Percentiles rank a stretch among this genome's conserved stretches.
phyloP scores from a whole-genome alignment of 2,113 vertebrate species.

The Petroica traversi region DNA sequence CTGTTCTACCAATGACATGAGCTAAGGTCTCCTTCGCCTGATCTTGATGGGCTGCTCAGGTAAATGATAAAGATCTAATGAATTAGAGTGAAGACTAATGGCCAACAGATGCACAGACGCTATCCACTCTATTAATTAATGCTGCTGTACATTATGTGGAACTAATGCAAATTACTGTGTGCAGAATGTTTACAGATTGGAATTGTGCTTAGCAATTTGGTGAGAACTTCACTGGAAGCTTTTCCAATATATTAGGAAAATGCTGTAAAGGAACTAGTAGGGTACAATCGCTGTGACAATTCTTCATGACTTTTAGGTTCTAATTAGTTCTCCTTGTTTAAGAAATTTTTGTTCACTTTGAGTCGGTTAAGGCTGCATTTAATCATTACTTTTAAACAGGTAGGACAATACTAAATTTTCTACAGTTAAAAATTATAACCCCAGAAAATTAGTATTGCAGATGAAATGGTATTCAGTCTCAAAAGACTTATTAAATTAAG shows the following conservation, averaged over 20 bases:
- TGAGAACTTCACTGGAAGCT: not conserved
- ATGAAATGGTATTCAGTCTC: slow-evolving; percentile 2
- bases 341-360: not conserved
- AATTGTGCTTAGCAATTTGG: not conserved
- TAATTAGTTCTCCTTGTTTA: not conserved
- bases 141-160: slow-evolving; percentile 39
- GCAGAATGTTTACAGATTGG: slow-evolving; percentile 43
- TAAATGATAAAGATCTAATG: slow-evolving; percentile 60
- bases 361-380: not conserved
- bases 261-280: not conserved
- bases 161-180: slow-evolving; percentile 45
- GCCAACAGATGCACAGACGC: slow-evolving; percentile 26
- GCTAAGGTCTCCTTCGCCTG: slow-evolving; percentile 24
- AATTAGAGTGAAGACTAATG: slow-evolving; percentile 56
- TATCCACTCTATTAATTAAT: slow-evolving; percentile 61
- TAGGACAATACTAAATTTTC: not conserved
- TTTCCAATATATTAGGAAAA: not conserved
- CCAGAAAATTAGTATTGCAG: slow-evolving; percentile 6
- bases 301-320: not conserved
- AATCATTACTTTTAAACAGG: not conserved
- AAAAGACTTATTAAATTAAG: slow-evolving; percentile 12
- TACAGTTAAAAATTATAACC: slow-evolving; percentile 7
- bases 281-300: not conserved
- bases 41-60: slow-evolving; percentile 26
- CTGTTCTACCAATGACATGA: not conserved